Conservation (phyloP, 2,888 invertebrate genomes). For the Nemotelus nigrinus region DNA sequence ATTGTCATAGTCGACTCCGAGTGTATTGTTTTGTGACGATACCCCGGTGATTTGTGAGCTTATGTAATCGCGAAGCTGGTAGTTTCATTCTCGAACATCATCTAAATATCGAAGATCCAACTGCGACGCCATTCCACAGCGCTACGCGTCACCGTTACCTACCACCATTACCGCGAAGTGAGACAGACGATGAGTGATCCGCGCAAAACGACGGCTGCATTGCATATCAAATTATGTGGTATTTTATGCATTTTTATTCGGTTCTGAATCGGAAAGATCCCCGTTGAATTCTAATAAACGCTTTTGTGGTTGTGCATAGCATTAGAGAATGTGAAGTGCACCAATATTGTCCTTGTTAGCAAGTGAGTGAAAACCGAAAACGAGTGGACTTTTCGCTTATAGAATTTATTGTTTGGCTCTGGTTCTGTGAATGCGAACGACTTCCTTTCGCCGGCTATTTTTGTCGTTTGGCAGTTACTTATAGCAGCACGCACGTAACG, state of each 20-base stretch:
- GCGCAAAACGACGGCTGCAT: slow-evolving; percentile 24
- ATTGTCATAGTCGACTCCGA: neutral
- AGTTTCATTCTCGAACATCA: neutral
- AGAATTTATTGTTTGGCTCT: neutral
- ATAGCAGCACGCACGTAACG: no score
- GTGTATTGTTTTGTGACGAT: slow-evolving; percentile 40
- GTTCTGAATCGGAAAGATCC: slow-evolving; percentile 16
- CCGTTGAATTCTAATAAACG: slow-evolving; percentile 9
- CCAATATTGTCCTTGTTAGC: slow-evolving; percentile 15
- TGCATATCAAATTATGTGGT: slow-evolving; percentile 40
- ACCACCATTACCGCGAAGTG: neutral
- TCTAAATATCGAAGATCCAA: neutral
- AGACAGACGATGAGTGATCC: neutral
- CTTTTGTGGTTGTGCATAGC: neutral
- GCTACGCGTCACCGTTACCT: neutral
- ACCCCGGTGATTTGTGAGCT: slow-evolving; percentile 46
- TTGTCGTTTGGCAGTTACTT: no score
- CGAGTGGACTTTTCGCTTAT: neutral
- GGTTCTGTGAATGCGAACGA: neutral
- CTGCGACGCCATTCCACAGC: neutral
- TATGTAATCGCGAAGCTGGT: slow-evolving; percentile 45
- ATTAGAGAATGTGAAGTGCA: neutral
- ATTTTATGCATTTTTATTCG: slow-evolving; percentile 23
- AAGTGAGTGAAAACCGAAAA: neutral
- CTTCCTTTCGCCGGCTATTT: no score